A percentile compares a stretch with the other conserved stretches of the same genome.
phyloP scores from a whole-genome alignment of 2,888 invertebrate genomes.

The Pristionchus arcanus region DNA sequence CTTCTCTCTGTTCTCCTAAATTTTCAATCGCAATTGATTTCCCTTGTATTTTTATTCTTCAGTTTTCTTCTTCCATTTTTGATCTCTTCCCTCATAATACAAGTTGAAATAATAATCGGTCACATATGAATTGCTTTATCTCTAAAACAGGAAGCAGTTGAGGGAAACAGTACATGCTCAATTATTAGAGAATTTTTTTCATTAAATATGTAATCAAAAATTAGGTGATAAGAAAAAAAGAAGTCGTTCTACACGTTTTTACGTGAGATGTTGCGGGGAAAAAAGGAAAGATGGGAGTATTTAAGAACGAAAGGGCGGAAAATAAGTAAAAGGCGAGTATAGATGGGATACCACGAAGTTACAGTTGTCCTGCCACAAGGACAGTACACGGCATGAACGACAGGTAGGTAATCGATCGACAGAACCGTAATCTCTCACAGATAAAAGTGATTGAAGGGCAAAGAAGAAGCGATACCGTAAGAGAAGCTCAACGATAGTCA shows the following conservation, averaged over 20 bases:
- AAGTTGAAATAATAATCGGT: no score
- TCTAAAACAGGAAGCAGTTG: background rate
- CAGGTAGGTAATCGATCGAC: background rate
- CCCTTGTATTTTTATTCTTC: background rate
- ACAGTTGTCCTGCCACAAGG: background rate
- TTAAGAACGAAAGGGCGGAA: background rate
- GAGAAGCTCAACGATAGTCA: background rate
- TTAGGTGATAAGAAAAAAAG: background rate
- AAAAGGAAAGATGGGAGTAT: background rate
- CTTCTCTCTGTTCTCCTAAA: no score
- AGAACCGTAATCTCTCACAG: constrained; percentile 14
- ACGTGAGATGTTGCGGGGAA: constrained; percentile 14
- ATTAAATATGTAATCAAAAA: background rate
- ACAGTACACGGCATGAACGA: background rate
- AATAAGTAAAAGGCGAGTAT: background rate
- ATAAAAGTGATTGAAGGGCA: background rate
- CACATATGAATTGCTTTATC: background rate
- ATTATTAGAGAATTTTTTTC: background rate
- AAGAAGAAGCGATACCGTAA: background rate
- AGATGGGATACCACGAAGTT: background rate
- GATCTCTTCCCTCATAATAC: no score
- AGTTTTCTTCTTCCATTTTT: no score
- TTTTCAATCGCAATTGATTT: background rate
- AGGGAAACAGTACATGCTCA: background rate
- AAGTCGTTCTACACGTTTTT: background rate